These are phyloP conservation scores for Euzophera pinguis DNA, from an alignment of 2,888 invertebrate genomes.

Conservation along the genomic window DNA sequence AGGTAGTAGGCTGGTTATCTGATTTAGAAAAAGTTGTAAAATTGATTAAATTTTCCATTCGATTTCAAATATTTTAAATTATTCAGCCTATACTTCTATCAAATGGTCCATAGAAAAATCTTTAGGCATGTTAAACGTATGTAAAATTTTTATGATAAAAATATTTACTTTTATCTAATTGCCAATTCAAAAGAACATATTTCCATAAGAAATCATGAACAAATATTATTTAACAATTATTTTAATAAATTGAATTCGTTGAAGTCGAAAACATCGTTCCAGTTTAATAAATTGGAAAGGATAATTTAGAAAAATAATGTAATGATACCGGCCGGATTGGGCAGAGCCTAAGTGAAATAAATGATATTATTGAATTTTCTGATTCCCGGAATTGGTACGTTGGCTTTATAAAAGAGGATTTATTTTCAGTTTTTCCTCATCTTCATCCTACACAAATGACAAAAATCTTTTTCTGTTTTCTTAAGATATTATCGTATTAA, in stretches of 20 bases:
- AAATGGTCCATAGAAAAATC: too few relatives aligned
- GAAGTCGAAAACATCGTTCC: too few relatives aligned
- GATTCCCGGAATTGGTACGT: not conserved
- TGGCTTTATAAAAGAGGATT: not conserved
- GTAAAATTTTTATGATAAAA: too few relatives aligned
- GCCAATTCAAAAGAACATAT: too few relatives aligned
- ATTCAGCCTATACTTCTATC: too few relatives aligned
- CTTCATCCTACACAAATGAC: not conserved
- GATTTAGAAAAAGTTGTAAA: conserved; percentile 37
- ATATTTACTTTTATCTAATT: too few relatives aligned
- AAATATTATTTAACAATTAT: too few relatives aligned
- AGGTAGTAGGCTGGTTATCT: conserved; percentile 36
- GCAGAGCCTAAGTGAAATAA: not conserved
- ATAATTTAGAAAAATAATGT: conserved; percentile 4
- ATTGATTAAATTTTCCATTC: conserved; percentile 37
- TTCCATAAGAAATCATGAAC: too few relatives aligned
- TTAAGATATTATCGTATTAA: too few relatives aligned
- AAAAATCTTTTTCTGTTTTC: too few relatives aligned
- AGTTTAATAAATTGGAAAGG: not conserved
- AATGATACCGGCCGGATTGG: not conserved
- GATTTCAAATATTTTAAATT: conserved; percentile 24
- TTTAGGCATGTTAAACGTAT: too few relatives aligned
- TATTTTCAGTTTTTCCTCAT: not conserved
- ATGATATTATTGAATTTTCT: conserved; percentile 3
- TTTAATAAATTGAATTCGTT: too few relatives aligned